These are phyloP conservation scores for Babylonia areolata DNA, from an alignment of 1,140 invertebrate genomes.

Conservation along the genomic window DNA sequence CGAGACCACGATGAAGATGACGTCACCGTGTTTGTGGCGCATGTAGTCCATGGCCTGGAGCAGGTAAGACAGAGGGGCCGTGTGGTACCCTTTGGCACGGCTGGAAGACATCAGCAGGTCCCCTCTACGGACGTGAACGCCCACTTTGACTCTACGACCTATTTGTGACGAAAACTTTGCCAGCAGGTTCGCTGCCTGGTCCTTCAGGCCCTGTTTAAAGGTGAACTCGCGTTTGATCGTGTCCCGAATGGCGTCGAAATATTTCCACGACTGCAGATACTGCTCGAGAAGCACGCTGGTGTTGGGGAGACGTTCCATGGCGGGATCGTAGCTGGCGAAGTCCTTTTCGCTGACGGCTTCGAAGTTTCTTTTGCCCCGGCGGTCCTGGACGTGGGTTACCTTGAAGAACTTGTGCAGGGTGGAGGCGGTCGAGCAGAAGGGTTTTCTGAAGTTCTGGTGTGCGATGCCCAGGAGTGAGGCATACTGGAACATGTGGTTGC, in stretches of 20 bases:
- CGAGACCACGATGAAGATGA: conserved; percentile 35
- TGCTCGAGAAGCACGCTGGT: conserved; percentile 39
- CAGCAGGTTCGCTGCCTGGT: conserved; percentile 30
- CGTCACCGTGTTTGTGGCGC: neutral
- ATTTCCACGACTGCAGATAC: conserved; percentile 67
- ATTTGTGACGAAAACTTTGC: neutral
- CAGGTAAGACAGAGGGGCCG: conserved; percentile 32
- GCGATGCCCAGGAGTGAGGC: conserved; percentile 54
- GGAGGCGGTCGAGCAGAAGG: conserved; percentile 30
- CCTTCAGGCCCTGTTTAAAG: conserved; percentile 43
- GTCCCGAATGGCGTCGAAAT: conserved; percentile 57
- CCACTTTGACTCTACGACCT: neutral
- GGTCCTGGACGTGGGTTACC: neutral
- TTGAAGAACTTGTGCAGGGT: neutral
- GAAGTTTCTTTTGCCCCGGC: neutral
- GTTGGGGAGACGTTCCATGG: conserved; percentile 30
- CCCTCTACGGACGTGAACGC: conserved; percentile 40
- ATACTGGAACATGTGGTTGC: conserved; percentile 64
- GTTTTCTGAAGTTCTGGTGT: conserved; percentile 47
- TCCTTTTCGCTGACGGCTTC: neutral
- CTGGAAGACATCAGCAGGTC: neutral
- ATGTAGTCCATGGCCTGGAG: conserved; percentile 36
- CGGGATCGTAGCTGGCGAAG: conserved; percentile 38
- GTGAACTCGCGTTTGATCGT: conserved; percentile 53
- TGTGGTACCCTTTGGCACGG: conserved; percentile 6